Evolutionary conservation across 2,113 vertebrate species (phyloP).

Genomic region (Chamaea fasciata): DNA sequence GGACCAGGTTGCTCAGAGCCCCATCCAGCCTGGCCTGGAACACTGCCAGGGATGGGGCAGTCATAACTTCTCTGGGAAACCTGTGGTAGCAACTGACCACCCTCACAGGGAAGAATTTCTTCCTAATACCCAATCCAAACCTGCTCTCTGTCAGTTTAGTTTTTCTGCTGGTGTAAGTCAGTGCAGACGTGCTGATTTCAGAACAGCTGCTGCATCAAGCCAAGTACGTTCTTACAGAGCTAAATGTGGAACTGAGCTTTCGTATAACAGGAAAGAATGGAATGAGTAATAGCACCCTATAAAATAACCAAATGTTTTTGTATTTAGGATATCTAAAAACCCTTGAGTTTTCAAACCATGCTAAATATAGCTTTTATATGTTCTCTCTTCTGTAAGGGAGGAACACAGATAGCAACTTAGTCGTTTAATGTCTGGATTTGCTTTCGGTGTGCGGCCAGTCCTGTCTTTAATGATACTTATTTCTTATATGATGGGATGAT

Average conservation of each 20-base stretch:
- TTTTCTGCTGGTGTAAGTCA: background rate
- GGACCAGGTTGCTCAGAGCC: background rate
- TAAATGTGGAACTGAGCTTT: background rate
- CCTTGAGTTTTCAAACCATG: background rate
- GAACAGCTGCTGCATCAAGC: background rate
- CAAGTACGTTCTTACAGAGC: background rate
- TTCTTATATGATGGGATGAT: background rate
- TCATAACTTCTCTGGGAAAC: background rate
- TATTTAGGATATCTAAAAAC: background rate
- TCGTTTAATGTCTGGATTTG: background rate
- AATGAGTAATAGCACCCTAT: background rate
- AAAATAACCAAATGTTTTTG: constrained; percentile 7
- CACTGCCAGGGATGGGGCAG: background rate
- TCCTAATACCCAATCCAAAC: background rate
- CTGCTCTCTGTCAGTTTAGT: background rate
- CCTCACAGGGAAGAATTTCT: background rate
- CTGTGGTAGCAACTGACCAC: background rate
- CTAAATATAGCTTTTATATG: background rate
- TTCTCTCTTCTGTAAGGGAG: background rate
- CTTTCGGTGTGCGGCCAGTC: background rate
- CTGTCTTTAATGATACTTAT: background rate
- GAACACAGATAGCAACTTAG: background rate
- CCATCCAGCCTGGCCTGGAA: fast-evolving
- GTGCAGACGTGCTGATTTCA: background rate
- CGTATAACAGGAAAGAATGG: background rate